A percentile compares a stretch with the other conserved stretches of the same genome.
phyloP scores from a whole-genome alignment of 2,888 invertebrate species.

The Troides helena region DNA sequence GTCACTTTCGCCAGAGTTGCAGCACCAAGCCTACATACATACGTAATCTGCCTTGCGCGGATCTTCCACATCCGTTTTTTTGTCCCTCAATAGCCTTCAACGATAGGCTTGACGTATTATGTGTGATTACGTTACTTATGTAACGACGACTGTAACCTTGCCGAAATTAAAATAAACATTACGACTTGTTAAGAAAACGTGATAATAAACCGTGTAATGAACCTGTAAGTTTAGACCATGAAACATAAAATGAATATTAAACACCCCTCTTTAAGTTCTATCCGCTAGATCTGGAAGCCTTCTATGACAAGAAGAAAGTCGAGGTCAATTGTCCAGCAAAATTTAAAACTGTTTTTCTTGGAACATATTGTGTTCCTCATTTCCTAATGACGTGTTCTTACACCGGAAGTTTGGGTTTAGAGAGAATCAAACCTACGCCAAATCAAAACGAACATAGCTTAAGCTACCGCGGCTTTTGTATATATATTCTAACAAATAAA shows the following conservation, averaged over 20 bases:
- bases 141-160: constrained; percentile 39
- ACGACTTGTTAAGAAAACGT: constrained; percentile 2
- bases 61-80: constrained; percentile 58
- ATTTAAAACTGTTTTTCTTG: no score
- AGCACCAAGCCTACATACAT: constrained; percentile 43
- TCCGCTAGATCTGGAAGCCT: no score
- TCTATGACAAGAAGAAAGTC: no score
- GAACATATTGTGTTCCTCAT: no score
- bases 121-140: constrained; percentile 39
- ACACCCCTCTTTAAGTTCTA: no score
- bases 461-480: no score
- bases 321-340: no score
- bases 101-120: constrained; percentile 43
- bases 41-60: constrained; percentile 59
- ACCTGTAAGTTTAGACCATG: not conserved
- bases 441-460: no score
- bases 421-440: no score
- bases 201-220: constrained; percentile 7
- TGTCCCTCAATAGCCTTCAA: constrained; percentile 45
- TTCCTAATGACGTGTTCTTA: no score
- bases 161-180: constrained; percentile 41
- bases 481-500: no score
- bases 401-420: no score
- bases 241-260: not conserved
- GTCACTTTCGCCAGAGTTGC: constrained; percentile 63